Evolutionary conservation across 2,888 invertebrate genomes (phyloP).

Genomic region (Bellardia pandia): DNA sequence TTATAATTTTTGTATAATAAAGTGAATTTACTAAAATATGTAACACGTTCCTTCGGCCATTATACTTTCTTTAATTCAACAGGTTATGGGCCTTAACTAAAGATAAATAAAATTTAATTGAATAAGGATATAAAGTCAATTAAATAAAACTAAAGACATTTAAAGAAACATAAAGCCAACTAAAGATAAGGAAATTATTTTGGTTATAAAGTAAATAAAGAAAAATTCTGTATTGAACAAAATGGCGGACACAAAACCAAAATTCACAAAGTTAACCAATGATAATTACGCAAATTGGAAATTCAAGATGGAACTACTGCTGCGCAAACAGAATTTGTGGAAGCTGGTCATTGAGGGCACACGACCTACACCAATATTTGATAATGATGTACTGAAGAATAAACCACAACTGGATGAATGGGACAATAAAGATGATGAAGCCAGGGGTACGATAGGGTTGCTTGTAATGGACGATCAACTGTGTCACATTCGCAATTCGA

Average conservation of each 20-base stretch:
- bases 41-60: no score
- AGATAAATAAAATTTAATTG: no score
- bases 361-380: not conserved
- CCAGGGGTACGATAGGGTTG: conserved; percentile 6
- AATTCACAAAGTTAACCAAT: conserved; percentile 41
- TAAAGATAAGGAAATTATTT: no score
- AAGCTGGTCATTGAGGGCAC: conserved; percentile 48
- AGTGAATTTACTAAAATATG: no score
- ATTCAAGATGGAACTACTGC: conserved; percentile 59
- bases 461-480: conserved; percentile 45
- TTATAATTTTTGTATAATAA: no score
- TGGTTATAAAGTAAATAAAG: no score
- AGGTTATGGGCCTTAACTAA: no score
- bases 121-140: no score
- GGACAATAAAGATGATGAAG: conserved; percentile 1
- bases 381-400: not conserved
- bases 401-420: not conserved
- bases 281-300: conserved; percentile 66
- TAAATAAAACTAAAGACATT: no score
- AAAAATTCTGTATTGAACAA: not conserved
- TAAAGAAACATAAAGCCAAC: no score
- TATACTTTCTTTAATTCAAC: no score
- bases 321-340: conserved; percentile 66
- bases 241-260: conserved; percentile 47
- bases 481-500: conserved; percentile 31